A percentile compares a stretch with the other conserved stretches of the same genome.
These are phyloP conservation scores for Notospermus geniculatus DNA, from an alignment of 1,140 invertebrate genomes.

Conservation along the genomic window DNA sequence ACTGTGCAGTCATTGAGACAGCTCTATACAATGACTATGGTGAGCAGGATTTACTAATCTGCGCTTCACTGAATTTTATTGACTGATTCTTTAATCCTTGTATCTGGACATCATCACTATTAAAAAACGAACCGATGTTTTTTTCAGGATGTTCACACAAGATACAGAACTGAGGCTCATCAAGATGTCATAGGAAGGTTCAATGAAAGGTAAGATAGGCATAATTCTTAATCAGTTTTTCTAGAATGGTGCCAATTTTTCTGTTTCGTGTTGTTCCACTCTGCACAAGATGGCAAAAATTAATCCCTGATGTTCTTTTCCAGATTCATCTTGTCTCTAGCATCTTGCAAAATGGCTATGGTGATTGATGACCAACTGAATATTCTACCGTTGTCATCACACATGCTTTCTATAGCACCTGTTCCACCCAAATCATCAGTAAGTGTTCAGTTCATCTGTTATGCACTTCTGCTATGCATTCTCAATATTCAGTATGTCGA, in stretches of 20 bases:
- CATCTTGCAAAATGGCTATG: constrained; percentile 82
- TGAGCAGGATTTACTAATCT: constrained; percentile 28
- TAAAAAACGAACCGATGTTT: too few species aligned
- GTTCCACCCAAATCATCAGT: constrained; percentile 60
- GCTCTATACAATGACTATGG: constrained; percentile 94
- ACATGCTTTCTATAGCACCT: constrained; percentile 75
- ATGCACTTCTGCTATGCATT: background rate
- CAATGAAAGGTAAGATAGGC: constrained; percentile 95
- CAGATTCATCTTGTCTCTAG: constrained; percentile 90
- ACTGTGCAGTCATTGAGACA: constrained; percentile 87
- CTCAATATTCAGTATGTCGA: background rate
- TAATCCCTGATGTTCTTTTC: too few species aligned
- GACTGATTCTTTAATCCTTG: too few species aligned
- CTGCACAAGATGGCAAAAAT: too few species aligned
- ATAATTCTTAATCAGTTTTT: too few species aligned
- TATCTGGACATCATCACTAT: too few species aligned
- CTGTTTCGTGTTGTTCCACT: too few species aligned
- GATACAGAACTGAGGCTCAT: constrained; percentile 92
- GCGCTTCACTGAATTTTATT: too few species aligned
- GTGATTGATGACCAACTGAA: constrained; percentile 89
- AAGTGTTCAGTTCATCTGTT: too few species aligned
- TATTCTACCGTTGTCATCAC: constrained; percentile 88
- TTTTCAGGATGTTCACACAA: constrained; percentile 84
- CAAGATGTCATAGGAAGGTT: constrained; percentile 89
- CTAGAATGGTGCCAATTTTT: too few species aligned